Percentiles rank a stretch among this genome's conserved stretches.
phyloP scores from a whole-genome alignment of 2,888 invertebrate genomes.

The Stenotaenia linearis region DNA sequence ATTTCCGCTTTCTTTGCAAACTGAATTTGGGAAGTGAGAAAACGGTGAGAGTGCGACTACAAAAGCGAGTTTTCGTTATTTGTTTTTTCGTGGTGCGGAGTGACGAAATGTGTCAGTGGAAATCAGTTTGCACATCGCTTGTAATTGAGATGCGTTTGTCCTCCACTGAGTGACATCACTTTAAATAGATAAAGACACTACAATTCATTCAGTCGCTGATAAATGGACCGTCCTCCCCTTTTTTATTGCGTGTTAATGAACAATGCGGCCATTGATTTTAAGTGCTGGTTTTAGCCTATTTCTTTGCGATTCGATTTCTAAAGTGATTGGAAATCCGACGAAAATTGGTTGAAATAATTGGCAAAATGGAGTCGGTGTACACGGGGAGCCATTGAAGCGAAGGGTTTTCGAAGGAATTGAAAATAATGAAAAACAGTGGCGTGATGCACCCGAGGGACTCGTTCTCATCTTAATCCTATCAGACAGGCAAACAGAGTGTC shows the following conservation, averaged over 20 bases:
- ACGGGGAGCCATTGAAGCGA: neutral
- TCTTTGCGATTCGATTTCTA: neutral
- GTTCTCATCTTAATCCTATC: slow-evolving; percentile 15
- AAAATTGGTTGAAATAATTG: slow-evolving; percentile 19
- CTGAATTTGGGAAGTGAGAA: slow-evolving; percentile 2
- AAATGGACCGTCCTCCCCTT: no score
- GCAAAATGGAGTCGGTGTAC: neutral
- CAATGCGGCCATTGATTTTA: no score
- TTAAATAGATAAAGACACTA: slow-evolving; percentile 24
- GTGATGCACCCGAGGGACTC: slow-evolving; percentile 14
- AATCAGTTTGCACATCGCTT: slow-evolving; percentile 20
- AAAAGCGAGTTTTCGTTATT: slow-evolving; percentile 8
- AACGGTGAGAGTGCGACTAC: neutral
- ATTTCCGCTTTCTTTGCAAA: slow-evolving; percentile 7
- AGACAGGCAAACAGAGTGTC: slow-evolving; percentile 7
- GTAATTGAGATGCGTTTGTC: slow-evolving; percentile 26
- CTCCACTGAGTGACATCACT: slow-evolving; percentile 24
- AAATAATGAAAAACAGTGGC: slow-evolving; percentile 19
- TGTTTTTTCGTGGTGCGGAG: neutral
- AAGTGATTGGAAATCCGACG: neutral
- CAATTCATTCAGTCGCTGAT: slow-evolving; percentile 13
- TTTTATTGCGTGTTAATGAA: no score
- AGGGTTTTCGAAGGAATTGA: neutral
- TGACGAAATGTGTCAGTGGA: slow-evolving; percentile 6
- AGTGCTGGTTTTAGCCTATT: neutral